phyloP scores from a whole-genome alignment of 2,888 invertebrate species.

The Acronicta aceris region DNA sequence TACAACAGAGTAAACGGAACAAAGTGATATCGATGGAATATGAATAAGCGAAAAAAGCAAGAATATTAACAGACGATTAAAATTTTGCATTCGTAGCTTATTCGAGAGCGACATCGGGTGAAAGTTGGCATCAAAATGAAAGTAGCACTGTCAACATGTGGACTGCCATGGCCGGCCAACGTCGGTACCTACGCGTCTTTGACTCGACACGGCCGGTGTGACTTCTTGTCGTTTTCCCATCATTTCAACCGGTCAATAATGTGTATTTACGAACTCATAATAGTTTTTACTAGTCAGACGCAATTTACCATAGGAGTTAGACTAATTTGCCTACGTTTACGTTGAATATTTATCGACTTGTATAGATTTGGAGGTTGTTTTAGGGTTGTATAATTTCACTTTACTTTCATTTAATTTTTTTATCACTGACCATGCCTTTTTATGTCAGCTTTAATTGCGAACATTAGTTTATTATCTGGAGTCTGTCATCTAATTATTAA shows the following conservation, averaged over 20 bases:
- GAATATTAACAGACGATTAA: slow-evolving; percentile 66
- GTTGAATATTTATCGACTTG: slow-evolving; percentile 27
- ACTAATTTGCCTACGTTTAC: slow-evolving; percentile 17
- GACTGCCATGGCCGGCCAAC: slow-evolving; percentile 58
- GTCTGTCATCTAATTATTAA: neutral
- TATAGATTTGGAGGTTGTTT: slow-evolving; percentile 12
- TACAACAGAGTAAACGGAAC: slow-evolving; percentile 2
- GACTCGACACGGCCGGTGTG: slow-evolving; percentile 42
- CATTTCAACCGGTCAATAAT: slow-evolving; percentile 67
- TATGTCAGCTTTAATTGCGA: neutral
- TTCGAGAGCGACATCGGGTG: slow-evolving; percentile 82
- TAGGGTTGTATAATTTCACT: slow-evolving; percentile 18
- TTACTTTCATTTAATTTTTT: slow-evolving; percentile 30
- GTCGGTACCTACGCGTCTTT: slow-evolving; percentile 53
- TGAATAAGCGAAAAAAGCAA: slow-evolving; percentile 29
- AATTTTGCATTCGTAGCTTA: slow-evolving; percentile 81
- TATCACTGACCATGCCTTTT: neutral
- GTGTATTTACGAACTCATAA: slow-evolving; percentile 26
- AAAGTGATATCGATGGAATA: slow-evolving; percentile 26
- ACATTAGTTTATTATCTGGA: neutral
- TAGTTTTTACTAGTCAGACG: slow-evolving; percentile 34
- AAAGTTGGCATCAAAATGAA: slow-evolving; percentile 87
- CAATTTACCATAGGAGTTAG: slow-evolving; percentile 22
- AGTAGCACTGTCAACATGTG: slow-evolving; percentile 86
- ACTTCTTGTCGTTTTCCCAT: slow-evolving; percentile 81